Base-by-base conservation (phyloP, 2,888 invertebrate species). In the Volucella bombylans region DNA sequence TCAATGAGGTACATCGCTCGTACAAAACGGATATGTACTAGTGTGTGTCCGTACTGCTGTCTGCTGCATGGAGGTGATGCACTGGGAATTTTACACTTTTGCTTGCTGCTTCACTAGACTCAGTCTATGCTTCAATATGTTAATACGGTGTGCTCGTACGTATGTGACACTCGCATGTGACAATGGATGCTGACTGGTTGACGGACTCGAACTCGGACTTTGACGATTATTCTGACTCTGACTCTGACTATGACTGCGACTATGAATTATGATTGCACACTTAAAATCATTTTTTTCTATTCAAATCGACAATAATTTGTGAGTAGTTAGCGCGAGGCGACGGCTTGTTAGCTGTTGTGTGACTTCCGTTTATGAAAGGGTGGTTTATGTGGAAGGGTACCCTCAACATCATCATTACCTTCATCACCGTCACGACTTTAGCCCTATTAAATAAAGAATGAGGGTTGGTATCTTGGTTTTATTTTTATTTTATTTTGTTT, bases 221-320 rank as follows among this genome's bases (percentile, higher is more conserved):
- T 31, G 31, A 6, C 31, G 6, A 31, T 31, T 31, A 31, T 31
- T 31, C 1, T 31, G 18, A 23, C 18, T 23, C 18, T 31, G 31
- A 6, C 31, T 31, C 31, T 31, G 31, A 31, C 31, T 31, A 6
- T 31, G 31, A 6, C 31, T 31, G 2, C 31, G 31, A 31, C 6
- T 54, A 65, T 81, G 69, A 74, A 12, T 78, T 69, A 57, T 78
- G 73, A 68, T 31, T 49, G 6, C 14, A 52, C 52, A 68, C 55
- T 47, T 14, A 41, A 61, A 14, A 11, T 49, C 61, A 41, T 14
- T 8, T 31, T 47, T 31, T 31, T 31, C 31, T 31, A 31, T 31
- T 59, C 43, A 72, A 61, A 61, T 72, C 50, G 14, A 39, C 11
- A 12, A 61, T 52, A 9, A 43, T 52, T 62, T 23, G 11, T 10